A percentile compares a stretch with the other conserved stretches of the same genome.
These are phyloP conservation scores for Alligator sinensis DNA, from an alignment of 2,113 vertebrate species.

Conservation along the genomic window DNA sequence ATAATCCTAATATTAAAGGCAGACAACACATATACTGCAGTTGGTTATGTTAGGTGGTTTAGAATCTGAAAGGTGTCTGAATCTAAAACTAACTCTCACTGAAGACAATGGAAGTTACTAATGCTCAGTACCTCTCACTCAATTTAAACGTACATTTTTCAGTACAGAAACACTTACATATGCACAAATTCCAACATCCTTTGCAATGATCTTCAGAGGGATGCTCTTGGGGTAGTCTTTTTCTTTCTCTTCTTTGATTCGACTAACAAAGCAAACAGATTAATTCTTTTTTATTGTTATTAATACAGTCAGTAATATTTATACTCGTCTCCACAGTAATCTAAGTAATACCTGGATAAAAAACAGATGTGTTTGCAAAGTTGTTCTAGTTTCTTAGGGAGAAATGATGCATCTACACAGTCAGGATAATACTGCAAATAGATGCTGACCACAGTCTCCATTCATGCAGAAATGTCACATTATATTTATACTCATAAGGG, in stretches of 20 bases:
- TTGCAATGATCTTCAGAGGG: constrained; percentile 93
- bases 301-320: background rate
- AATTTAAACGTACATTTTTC: background rate
- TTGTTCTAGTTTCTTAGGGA: background rate
- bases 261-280: constrained; percentile 80
- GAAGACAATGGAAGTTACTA: background rate
- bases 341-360: background rate
- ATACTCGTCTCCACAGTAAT: background rate
- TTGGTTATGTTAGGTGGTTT: background rate
- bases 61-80: background rate
- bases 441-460: background rate
- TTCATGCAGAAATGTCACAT: background rate
- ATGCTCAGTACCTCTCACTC: background rate
- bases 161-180: constrained; percentile 85
- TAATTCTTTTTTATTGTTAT: background rate
- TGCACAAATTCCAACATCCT: constrained; percentile 91
- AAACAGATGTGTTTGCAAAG: background rate
- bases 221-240: constrained; percentile 92
- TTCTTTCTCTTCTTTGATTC: constrained; percentile 91
- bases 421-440: background rate
- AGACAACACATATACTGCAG: background rate
- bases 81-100: background rate
- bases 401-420: background rate
- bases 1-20: background rate
- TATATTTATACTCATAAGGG: background rate